Evolutionary conservation across 2,888 invertebrate species (phyloP).

Genomic region (Lordiphosa fenestrarum): DNA sequence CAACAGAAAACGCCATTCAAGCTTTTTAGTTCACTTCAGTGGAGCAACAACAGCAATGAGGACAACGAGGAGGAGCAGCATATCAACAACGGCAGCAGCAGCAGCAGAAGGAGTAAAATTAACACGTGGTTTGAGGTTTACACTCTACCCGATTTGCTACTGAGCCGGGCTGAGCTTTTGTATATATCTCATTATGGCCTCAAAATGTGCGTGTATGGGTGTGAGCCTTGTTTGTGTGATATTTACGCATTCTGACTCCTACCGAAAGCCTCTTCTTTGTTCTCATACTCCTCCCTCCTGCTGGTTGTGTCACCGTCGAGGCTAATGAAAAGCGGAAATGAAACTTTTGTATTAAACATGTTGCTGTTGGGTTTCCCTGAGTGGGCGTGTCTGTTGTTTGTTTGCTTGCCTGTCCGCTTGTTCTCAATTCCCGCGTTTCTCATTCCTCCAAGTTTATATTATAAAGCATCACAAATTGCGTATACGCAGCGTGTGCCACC

Average conservation of each 20-base stretch:
- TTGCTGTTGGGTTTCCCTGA: conserved; percentile 16
- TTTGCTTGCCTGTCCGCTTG: conserved; percentile 33
- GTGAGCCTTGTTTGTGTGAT: conserved; percentile 35
- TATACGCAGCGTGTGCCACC: conserved; percentile 61
- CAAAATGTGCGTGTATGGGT: conserved; percentile 41
- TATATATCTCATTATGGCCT: conserved; percentile 67
- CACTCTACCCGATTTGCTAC: conserved; percentile 60
- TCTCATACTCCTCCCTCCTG: conserved; percentile 17
- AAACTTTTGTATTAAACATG: conserved; percentile 72
- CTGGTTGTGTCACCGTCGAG: conserved; percentile 66
- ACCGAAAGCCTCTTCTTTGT: conserved; percentile 6
- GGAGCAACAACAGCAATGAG: conserved; percentile 35
- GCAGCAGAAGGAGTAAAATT: conserved; percentile 58
- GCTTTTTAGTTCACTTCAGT: conserved; percentile 64
- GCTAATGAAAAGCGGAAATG: conserved; percentile 75
- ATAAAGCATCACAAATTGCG: conserved; percentile 56
- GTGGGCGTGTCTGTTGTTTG: conserved; percentile 55
- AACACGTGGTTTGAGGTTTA: conserved; percentile 71
- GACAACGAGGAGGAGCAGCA: conserved; percentile 34
- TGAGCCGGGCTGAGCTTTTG: conserved; percentile 57
- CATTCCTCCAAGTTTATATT: conserved; percentile 48
- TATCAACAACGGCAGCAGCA: conserved; percentile 26
- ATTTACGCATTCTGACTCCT: conserved; percentile 63
- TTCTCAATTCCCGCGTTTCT: conserved; percentile 29
- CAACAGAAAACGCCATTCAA: conserved; percentile 67